phyloP scores from a whole-genome alignment of 2,797 vertebrate genomes.

The Antrozous pallidus region DNA sequence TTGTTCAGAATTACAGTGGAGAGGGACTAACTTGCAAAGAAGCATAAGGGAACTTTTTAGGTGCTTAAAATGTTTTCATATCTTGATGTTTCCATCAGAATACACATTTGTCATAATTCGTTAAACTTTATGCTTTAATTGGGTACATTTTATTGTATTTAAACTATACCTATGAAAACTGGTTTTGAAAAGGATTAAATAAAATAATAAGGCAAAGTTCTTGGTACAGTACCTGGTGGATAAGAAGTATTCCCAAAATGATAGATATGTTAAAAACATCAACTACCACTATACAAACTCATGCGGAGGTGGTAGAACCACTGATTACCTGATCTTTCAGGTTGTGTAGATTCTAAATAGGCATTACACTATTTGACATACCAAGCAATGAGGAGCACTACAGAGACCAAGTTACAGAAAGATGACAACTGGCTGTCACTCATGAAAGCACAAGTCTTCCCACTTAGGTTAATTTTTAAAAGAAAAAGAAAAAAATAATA shows the following conservation, averaged over 20 bases:
- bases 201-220: not conserved
- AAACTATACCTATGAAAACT: conserved; percentile 21
- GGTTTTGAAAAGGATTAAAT: conserved; percentile 10
- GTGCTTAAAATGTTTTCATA: not conserved
- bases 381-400: not conserved
- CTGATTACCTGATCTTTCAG: not conserved
- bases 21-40: not conserved
- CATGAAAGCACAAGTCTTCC: not conserved
- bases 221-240: not conserved
- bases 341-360: conserved; percentile 16
- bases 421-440: conserved; percentile 6
- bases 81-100: not conserved
- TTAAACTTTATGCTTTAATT: not conserved
- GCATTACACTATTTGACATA: not conserved
- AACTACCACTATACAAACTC: not conserved
- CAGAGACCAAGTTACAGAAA: not conserved
- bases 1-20: not conserved
- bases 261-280: not conserved
- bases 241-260: not conserved
- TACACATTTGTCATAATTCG: not conserved
- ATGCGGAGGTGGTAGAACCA: not conserved
- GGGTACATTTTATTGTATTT: not conserved
- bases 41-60: not conserved
- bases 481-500: not conserved
- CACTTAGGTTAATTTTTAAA: not conserved